phyloP scores from a whole-genome alignment of 2,797 vertebrate genomes.

The Myiothlypis coronata region DNA sequence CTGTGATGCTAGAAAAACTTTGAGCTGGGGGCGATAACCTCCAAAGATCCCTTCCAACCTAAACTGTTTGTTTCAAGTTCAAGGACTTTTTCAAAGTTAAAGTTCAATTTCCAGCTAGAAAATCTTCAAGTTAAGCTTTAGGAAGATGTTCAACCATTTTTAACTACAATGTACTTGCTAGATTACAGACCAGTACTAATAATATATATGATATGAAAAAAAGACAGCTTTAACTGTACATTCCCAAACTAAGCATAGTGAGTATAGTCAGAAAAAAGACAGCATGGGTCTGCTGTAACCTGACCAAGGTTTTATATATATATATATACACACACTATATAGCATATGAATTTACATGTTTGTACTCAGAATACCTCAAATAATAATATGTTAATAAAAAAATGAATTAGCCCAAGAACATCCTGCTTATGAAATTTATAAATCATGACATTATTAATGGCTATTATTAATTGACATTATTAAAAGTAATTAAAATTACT shows the following conservation, averaged over 20 bases:
- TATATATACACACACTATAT: not conserved
- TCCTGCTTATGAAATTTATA: not conserved
- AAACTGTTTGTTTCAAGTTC: not conserved
- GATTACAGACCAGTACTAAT: not conserved
- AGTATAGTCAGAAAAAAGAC: not conserved
- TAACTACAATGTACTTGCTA: not conserved
- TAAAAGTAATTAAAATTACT: not conserved
- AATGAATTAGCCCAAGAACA: not conserved
- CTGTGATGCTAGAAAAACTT: not conserved
- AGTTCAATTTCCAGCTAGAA: not conserved
- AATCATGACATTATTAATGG: slow-evolving; percentile 18
- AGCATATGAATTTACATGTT: not conserved
- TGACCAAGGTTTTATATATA: not conserved
- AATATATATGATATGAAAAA: not conserved
- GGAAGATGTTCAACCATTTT: not conserved
- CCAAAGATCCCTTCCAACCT: not conserved
- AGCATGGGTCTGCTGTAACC: not conserved
- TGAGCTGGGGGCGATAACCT: not conserved
- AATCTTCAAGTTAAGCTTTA: not conserved
- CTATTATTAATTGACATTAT: not conserved
- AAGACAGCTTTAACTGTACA: not conserved
- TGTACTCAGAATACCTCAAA: not conserved
- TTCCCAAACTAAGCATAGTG: not conserved
- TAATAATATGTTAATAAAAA: not conserved
- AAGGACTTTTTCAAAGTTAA: not conserved